Evolutionary conservation across 2,113 vertebrate genomes (phyloP).

Genomic region (Struthio camelus): DNA sequence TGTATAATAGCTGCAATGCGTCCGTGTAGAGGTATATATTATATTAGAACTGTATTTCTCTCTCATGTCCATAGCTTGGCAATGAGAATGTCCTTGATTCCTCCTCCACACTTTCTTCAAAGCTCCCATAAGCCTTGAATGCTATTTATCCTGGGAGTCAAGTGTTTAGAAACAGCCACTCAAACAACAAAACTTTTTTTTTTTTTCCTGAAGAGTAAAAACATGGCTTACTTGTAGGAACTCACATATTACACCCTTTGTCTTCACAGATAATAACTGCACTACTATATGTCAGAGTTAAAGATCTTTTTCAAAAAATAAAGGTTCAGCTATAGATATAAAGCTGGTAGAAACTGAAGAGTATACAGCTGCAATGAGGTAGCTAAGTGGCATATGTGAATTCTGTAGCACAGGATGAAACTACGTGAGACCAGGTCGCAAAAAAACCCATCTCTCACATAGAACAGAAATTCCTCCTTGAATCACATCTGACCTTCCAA

Average conservation of each 20-base stretch:
- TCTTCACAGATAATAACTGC: background rate
- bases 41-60: background rate
- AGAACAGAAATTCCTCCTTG: background rate
- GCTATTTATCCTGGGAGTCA: background rate
- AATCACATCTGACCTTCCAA: background rate
- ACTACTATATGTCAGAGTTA: background rate
- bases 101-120: background rate
- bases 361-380: background rate
- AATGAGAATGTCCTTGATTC: background rate
- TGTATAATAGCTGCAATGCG: background rate
- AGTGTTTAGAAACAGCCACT: background rate
- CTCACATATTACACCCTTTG: background rate
- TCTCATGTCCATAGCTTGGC: background rate
- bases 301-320: background rate
- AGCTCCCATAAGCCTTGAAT: background rate
- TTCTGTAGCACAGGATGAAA: background rate
- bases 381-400: accelerated
- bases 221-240: accelerated
- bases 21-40: background rate
- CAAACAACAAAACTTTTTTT: background rate
- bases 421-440: background rate
- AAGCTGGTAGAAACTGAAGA: background rate
- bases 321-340: background rate
- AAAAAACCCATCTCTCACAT: background rate
- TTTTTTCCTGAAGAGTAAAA: background rate